Base-by-base conservation (phyloP, 2,797 vertebrate species). In the Tapera naevia region DNA sequence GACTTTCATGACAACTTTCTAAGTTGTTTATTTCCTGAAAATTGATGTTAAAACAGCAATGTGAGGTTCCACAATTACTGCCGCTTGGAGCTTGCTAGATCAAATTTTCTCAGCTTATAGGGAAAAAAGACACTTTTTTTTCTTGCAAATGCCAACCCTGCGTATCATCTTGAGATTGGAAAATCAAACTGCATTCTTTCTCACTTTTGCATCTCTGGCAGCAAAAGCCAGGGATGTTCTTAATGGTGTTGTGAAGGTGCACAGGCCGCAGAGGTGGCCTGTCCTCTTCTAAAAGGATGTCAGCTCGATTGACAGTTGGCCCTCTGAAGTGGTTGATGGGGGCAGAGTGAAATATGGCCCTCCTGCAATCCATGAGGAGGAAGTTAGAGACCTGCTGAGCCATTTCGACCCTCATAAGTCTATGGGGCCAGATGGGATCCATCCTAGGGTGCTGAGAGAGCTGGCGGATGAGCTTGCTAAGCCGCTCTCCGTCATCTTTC, bases 21-120 rank as follows among this genome's bases (percentile, higher is more conserved):
- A 75, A 86, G 80, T 54, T 94, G 75, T 92, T 95, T 95, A 62
- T 91, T 89, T 87, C 73, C 72, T 94, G 79, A 80, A 66, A 91
- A 92, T 62, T 56, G 58, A 60, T 85, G 81, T 79, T 93, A 58
- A 93, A 96, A 71, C 81, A 71, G 37, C 19, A 5, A 95, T 87
- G 65, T 93, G 62, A 24, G 28, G 23, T 83, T 92, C 65, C 57
- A 62, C 87, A 86, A 25, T 92, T 86, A 65, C 64, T 86, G 65
- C 33, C 35, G 10, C 84, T 91, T 80, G 35, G n/a, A 93, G 70
- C 39, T 50, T 86, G 43, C 57, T 78, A 69, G 46, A 66, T 87
- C 16, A 86, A 89, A 71, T 88, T 86, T 89, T 82, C 35, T 69
- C 43, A 71, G 17, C 5, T 67, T 88, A 60, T 0, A 53, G 39